A percentile compares a stretch with the other conserved stretches of the same genome.
Conservation (phyloP, 1,140 invertebrate species). For the Aphidius gifuensis region DNA sequence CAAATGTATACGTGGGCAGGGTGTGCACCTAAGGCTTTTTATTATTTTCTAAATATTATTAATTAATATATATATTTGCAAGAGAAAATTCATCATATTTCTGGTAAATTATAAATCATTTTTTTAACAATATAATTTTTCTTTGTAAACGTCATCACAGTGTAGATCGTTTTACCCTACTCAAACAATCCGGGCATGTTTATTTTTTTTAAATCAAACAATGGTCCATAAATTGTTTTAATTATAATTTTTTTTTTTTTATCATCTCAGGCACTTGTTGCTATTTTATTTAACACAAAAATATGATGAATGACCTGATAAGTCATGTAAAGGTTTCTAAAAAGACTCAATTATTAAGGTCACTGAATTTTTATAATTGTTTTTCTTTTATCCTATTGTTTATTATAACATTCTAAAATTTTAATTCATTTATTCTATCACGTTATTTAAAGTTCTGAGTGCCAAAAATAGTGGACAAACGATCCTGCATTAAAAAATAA, state of each 20-base stretch:
- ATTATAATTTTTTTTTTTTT: background rate
- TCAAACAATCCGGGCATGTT: constrained; percentile 12
- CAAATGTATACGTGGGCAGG: constrained; percentile 40
- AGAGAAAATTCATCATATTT: constrained; percentile 17
- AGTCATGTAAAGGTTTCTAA: constrained; percentile 41
- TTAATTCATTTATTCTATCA: background rate
- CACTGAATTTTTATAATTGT: constrained; percentile 26
- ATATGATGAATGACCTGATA: constrained; percentile 39
- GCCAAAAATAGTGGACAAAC: constrained; percentile 1
- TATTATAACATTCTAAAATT: background rate
- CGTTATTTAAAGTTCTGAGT: background rate
- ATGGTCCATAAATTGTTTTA: constrained; percentile 6
- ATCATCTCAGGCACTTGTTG: constrained; percentile 29
- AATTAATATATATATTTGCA: constrained; percentile 5
- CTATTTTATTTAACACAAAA: constrained; percentile 29
- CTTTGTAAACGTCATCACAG: constrained; percentile 50
- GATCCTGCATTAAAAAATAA: constrained; percentile 10
- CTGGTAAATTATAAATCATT: constrained; percentile 11
- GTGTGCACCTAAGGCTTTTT: constrained; percentile 24
- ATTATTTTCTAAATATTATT: background rate
- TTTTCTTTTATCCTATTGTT: background rate
- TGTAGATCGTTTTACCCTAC: constrained; percentile 38
- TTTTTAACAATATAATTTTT: constrained; percentile 41
- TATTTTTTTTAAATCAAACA: constrained; percentile 12
- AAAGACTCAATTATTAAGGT: constrained; percentile 36